phyloP scores from a whole-genome alignment of 1,140 invertebrate species.

The Hermetia illucens region DNA sequence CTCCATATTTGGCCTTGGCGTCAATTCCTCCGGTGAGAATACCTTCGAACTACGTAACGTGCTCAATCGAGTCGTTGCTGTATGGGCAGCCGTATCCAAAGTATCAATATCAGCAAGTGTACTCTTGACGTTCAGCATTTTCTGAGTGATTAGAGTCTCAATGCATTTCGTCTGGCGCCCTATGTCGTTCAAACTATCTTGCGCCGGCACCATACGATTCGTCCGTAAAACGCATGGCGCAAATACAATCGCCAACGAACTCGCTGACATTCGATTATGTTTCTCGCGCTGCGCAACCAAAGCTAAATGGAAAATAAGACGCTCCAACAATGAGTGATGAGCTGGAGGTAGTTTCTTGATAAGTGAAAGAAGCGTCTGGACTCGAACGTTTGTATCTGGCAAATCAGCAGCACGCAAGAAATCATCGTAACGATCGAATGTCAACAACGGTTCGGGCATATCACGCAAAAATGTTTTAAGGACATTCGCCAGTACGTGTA shows the following conservation, averaged over 20 bases:
- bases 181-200: conserved; percentile 75
- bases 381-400: conserved; percentile 63
- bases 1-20: conserved; percentile 15
- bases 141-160: conserved; percentile 72
- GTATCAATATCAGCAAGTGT: conserved; percentile 81
- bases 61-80: conserved; percentile 56
- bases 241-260: conserved; percentile 86
- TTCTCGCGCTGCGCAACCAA: conserved; percentile 75
- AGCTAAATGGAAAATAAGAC: conserved; percentile 86
- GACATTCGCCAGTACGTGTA: conserved; percentile 84
- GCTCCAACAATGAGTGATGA: conserved; percentile 84
- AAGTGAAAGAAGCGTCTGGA: conserved; percentile 71
- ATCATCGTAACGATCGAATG: conserved; percentile 88
- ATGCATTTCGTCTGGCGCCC: conserved; percentile 69
- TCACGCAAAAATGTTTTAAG: conserved; percentile 85
- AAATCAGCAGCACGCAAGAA: conserved; percentile 78
- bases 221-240: conserved; percentile 85
- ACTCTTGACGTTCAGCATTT: conserved; percentile 49
- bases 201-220: conserved; percentile 70
- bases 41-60: conserved; percentile 60
- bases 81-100: conserved; percentile 66
- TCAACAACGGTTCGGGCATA: conserved; percentile 84
- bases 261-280: conserved; percentile 83
- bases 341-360: conserved; percentile 77
- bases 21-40: conserved; percentile 45